Base-by-base conservation (phyloP, 30 jellyfish, hydroid and myxozoan genomes). In the Phacellophora camtschatica region DNA sequence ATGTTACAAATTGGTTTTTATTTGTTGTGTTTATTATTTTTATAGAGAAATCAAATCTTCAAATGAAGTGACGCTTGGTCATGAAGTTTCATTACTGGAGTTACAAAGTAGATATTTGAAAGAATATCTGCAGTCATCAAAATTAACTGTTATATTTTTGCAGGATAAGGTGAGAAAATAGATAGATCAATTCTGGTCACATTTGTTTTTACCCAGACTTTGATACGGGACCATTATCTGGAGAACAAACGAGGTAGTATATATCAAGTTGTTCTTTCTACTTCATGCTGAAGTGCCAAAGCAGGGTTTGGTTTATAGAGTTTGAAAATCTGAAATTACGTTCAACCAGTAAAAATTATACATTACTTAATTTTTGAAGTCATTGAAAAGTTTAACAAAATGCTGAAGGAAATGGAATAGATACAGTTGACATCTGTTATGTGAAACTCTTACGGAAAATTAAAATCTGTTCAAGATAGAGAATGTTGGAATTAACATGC, bases 121-220 rank as follows among this genome's bases (percentile, higher is more conserved):
- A 0, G 7, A 22, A n/a, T 74, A 16, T 34, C 37, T 56, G 34
- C 29, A 4, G 6, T 41, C 87, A 56, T 49, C 77, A 56, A 74
- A 25, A 22, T 19, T 46, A n/a, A 74, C 87, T 5, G 27, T 74
- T 19, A 3, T 74, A 31, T 74, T 74, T 33, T 22, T 74, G 69
- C 87, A 74, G 56, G 87, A 74, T 42, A 54, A 74, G 71, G 87
- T 74, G 56, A 0, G 28, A 10, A 25, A 34, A 12, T 10, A 12
- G 19, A 12, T n/a, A 2, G 4, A 32, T 3, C 4, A 6, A 5
- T 48, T 4, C 62, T 4, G 49, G 16, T 58, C 10, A 58, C 12
- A 12, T 12, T 29, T 23, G 15, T 5, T 10, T 58, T 9, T 19
- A 3, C 5, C 35, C 30, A 2, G 12, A 63, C 27, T 22, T 24